phyloP scores from a whole-genome alignment of 2,797 vertebrate genomes.

The Clarias fuscus region DNA sequence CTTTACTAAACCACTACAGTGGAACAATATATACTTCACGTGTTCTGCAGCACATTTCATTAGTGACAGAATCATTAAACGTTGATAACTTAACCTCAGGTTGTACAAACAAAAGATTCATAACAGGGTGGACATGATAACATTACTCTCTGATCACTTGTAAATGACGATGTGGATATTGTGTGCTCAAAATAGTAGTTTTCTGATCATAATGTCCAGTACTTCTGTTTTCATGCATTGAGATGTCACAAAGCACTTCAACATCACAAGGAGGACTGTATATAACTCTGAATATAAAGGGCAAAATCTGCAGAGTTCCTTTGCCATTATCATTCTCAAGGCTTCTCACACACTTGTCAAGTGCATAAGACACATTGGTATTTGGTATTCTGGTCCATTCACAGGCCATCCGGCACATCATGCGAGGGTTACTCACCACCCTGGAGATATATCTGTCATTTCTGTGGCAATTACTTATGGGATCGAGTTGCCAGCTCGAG shows the following conservation, averaged over 20 bases:
- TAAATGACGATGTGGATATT: neutral
- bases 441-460: too few species aligned
- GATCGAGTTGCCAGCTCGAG: too few species aligned
- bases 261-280: neutral
- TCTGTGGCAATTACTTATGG: too few species aligned
- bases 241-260: neutral
- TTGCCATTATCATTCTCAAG: neutral
- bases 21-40: neutral
- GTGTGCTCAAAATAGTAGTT: neutral
- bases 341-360: neutral
- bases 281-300: neutral
- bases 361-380: neutral
- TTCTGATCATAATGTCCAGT: neutral
- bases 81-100: neutral
- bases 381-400: too few species aligned
- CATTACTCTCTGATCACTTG: neutral
- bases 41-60: neutral
- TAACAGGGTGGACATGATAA: neutral
- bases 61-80: neutral
- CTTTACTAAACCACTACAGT: neutral
- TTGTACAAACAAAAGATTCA: neutral
- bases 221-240: neutral
- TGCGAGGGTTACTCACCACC: too few species aligned
- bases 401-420: too few species aligned
- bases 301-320: neutral